These are phyloP conservation scores for Apodemus agrarius DNA, from an alignment of 2,797 vertebrate species.

Conservation along the genomic window DNA sequence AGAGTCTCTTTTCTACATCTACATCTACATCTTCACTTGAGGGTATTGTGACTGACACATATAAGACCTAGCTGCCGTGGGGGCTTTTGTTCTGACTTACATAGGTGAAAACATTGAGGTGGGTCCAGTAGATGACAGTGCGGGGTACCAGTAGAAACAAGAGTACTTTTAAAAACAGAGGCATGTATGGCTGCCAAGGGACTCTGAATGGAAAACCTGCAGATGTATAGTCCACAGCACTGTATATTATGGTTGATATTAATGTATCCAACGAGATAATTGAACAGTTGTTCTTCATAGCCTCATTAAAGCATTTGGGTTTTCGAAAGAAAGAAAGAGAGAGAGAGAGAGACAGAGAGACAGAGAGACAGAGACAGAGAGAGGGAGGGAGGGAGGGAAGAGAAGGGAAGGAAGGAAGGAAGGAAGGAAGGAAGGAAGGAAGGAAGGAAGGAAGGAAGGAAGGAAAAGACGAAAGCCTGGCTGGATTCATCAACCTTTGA, in stretches of 20 bases:
- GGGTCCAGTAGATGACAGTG: not conserved
- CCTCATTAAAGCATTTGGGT: no score
- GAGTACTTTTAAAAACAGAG: not conserved
- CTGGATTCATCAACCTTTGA: not conserved
- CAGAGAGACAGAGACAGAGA: no score
- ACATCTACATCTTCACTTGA: not conserved
- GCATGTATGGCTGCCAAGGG: not conserved
- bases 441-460: no score
- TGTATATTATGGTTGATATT: no score
- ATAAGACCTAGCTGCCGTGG: not conserved
- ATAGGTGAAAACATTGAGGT: not conserved
- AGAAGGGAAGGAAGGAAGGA: no score
- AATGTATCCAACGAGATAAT: no score
- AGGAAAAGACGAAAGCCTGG: not conserved
- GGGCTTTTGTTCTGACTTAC: not conserved
- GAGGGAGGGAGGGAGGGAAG: no score
- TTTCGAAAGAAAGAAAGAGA: no score
- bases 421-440: no score
- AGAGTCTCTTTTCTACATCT: not conserved
- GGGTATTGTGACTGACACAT: not conserved
- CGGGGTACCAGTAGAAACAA: not conserved
- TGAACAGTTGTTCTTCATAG: no score
- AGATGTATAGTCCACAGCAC: no score
- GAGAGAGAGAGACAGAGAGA: no score
- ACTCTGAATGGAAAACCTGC: not conserved